These are phyloP conservation scores for Drosophila auraria DNA, from an alignment of 1,140 invertebrate species.

Conservation along the genomic window DNA sequence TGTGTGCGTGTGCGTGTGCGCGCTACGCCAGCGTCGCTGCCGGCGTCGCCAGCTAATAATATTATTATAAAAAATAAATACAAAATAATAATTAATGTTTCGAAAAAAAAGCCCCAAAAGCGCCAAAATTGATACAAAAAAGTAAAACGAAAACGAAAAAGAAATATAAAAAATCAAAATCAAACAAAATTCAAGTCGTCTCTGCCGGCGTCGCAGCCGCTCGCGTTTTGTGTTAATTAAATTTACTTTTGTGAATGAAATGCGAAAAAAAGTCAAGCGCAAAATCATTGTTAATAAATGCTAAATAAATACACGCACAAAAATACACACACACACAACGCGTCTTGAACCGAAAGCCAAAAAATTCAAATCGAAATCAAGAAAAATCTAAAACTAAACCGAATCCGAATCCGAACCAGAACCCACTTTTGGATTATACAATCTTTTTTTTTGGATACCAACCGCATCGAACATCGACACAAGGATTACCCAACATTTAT, in stretches of 20 bases:
- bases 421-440: constrained; percentile 41
- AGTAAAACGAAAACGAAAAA: constrained; percentile 50
- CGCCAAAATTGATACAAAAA: constrained; percentile 13
- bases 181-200: constrained; percentile 36
- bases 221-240: constrained; percentile 77
- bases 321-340: constrained; percentile 6
- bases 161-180: no score
- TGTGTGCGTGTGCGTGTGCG: constrained; percentile 46
- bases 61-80: constrained; percentile 55
- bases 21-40: constrained; percentile 31
- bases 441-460: constrained; percentile 55
- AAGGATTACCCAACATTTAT: constrained; percentile 55
- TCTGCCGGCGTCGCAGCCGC: constrained; percentile 37
- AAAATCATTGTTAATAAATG: constrained; percentile 81
- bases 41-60: constrained; percentile 52
- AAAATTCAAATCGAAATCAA: constrained; percentile 39
- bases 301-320: constrained; percentile 71
- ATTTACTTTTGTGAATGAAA: constrained; percentile 84
- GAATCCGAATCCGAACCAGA: constrained; percentile 46
- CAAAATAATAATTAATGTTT: constrained; percentile 16
- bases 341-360: constrained; percentile 38
- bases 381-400: constrained; percentile 17
- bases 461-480: not conserved
- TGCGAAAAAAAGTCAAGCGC: constrained; percentile 83
- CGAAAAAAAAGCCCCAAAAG: not conserved